phyloP scores from a whole-genome alignment of 2,888 invertebrate species.

The Drosophila nr. medialis region DNA sequence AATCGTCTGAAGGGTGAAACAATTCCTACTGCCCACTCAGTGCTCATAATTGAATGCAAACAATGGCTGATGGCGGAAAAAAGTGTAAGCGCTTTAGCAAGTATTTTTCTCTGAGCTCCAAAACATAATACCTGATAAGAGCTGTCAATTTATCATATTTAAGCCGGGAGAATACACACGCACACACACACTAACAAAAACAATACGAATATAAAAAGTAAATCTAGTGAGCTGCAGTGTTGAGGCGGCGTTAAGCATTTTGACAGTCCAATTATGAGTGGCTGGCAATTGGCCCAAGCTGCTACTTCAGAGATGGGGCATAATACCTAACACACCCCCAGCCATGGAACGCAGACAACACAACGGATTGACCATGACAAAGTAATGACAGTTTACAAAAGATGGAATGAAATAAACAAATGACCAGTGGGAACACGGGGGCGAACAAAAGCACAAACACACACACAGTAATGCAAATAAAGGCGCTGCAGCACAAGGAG shows the following conservation, averaged over 20 bases:
- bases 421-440: constrained; percentile 44
- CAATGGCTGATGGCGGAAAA: constrained; percentile 22
- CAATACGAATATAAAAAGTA: constrained; percentile 3
- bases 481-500: constrained; percentile 5
- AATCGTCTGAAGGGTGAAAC: background rate
- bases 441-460: constrained; percentile 1
- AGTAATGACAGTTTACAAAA: constrained; percentile 78
- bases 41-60: constrained; percentile 53
- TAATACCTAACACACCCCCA: constrained; percentile 1
- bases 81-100: constrained; percentile 37
- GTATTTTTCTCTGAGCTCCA: constrained; percentile 23
- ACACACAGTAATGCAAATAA: constrained; percentile 48
- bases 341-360: constrained; percentile 12
- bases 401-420: constrained; percentile 79
- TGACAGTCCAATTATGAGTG: constrained; percentile 59
- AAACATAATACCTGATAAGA: constrained; percentile 71
- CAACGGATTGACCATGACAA: constrained; percentile 72
- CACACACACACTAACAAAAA: constrained; percentile 5
- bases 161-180: constrained; percentile 28
- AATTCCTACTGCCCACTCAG: constrained; percentile 1
- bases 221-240: constrained; percentile 44
- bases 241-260: constrained; percentile 49
- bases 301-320: constrained; percentile 34
- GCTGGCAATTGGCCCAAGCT: constrained; percentile 64
- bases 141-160: constrained; percentile 74